Evolutionary conservation across 2,113 vertebrate species (phyloP).

Genomic region (Nothobranchius kuhntae): DNA sequence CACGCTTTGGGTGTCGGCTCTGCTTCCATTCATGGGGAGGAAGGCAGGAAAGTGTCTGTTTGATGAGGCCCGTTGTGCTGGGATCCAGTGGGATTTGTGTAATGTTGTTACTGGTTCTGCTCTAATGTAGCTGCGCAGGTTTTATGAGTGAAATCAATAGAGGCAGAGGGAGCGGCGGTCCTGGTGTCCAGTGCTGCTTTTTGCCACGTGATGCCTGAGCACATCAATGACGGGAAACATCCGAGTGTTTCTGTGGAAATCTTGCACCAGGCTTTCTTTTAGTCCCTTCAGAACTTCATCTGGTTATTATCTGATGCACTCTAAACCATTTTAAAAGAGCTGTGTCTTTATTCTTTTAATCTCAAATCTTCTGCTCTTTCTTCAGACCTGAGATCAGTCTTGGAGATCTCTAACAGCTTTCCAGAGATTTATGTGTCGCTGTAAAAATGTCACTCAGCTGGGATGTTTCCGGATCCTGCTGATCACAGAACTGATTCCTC

Average conservation of each 20-base stretch:
- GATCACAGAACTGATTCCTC: conserved; percentile 30
- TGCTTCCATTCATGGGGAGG: neutral
- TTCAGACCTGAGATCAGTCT: neutral
- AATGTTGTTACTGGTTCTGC: conserved; percentile 47
- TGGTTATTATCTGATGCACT: neutral
- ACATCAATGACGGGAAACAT: conserved; percentile 54
- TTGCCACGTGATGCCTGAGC: conserved; percentile 30
- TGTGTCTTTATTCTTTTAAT: neutral
- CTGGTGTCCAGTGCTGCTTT: neutral
- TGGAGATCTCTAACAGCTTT: conserved; percentile 7
- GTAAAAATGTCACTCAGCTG: neutral
- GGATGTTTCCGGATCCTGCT: conserved; percentile 11
- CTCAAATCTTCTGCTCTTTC: neutral
- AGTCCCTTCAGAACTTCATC: conserved; percentile 5
- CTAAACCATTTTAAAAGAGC: neutral
- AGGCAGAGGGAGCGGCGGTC: conserved; percentile 8
- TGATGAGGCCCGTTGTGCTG: conserved; percentile 22
- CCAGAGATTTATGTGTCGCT: neutral
- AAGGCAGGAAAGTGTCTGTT: conserved; percentile 13
- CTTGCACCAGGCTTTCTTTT: conserved; percentile 13
- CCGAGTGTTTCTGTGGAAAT: conserved; percentile 53
- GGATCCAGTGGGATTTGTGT: conserved; percentile 35
- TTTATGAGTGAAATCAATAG: conserved; percentile 60
- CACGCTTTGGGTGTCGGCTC: neutral
- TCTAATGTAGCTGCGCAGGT: conserved; percentile 52